Evolutionary conservation across 2,888 invertebrate genomes (phyloP).

Genomic region (Zaprionus bogoriensis): DNA sequence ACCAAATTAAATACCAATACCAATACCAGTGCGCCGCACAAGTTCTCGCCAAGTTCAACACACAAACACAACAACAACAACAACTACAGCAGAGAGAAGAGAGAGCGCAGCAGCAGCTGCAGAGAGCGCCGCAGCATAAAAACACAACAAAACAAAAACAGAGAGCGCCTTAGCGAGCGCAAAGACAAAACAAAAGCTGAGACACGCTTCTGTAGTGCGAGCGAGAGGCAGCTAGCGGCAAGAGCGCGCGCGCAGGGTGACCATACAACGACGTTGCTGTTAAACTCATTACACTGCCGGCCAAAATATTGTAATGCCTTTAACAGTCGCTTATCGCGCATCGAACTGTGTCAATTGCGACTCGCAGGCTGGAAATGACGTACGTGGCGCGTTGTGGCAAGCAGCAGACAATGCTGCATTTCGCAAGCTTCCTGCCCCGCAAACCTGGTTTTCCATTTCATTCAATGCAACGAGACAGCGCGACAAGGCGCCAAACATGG

Average conservation of each 20-base stretch:
- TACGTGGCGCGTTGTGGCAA: not conserved
- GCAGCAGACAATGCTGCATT: conserved; percentile 45
- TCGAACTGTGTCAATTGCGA: conserved; percentile 34
- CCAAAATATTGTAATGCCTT: conserved; percentile 42
- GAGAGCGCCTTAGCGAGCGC: conserved; percentile 17
- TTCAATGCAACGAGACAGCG: conserved; percentile 69
- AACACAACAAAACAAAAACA: conserved; percentile 42
- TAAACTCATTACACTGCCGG: conserved; percentile 40
- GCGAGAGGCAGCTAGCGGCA: too few relatives aligned
- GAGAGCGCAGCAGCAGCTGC: conserved; percentile 15
- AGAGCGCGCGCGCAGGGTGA: conserved; percentile 37
- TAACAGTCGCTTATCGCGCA: conserved; percentile 45
- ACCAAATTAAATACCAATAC: conserved; percentile 65
- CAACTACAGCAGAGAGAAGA: conserved; percentile 32
- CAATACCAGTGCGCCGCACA: conserved; percentile 34
- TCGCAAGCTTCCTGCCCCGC: conserved; percentile 62
- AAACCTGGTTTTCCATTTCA: conserved; percentile 77
- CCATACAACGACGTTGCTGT: conserved; percentile 40
- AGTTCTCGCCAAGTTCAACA: conserved; percentile 69
- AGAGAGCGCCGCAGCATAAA: conserved; percentile 26
- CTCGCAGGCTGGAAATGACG: conserved; percentile 1
- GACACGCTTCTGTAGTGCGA: conserved; percentile 20
- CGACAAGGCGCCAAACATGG: conserved; percentile 30
- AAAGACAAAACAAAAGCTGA: conserved; percentile 5
- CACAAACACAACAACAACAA: conserved; percentile 17